Percentiles rank a stretch among this genome's conserved stretches.
Evolutionary conservation across 2,888 invertebrate genomes (phyloP).

Genomic region (Mythimna albipuncta): DNA sequence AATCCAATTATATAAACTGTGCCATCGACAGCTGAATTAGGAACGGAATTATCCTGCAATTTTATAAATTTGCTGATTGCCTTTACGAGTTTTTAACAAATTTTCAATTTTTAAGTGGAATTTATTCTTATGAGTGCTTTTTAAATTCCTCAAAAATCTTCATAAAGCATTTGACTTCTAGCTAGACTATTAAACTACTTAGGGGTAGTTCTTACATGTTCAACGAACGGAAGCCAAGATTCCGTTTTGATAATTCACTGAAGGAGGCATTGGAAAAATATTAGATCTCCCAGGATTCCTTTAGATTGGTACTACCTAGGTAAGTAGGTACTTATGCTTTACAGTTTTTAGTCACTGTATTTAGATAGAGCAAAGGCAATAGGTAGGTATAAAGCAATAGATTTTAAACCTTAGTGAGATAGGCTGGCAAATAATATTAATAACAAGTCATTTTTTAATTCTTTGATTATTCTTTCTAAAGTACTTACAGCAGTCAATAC

Average conservation of each 20-base stretch:
- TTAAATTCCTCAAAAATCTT: neutral
- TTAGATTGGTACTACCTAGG: neutral
- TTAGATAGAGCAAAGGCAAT: too few relatives aligned
- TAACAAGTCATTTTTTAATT: too few relatives aligned
- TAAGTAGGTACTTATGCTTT: neutral
- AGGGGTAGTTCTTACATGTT: neutral
- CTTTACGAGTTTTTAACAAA: slow-evolving; percentile 5
- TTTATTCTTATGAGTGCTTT: neutral
- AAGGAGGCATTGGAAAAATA: neutral
- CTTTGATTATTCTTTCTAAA: too few relatives aligned
- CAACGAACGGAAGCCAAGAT: too few relatives aligned
- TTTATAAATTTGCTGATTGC: slow-evolving; percentile 34
- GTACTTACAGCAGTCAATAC: neutral
- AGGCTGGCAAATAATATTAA: too few relatives aligned
- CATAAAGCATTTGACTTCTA: neutral
- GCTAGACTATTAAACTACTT: neutral
- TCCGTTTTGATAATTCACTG: neutral
- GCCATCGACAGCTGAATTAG: slow-evolving; percentile 40
- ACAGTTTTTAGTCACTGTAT: too few relatives aligned
- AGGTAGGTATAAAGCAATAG: too few relatives aligned
- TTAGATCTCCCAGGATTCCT: neutral
- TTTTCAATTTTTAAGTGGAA: neutral
- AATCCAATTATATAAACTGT: slow-evolving; percentile 52
- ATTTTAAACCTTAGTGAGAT: too few relatives aligned
- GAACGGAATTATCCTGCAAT: slow-evolving; percentile 36